Evolutionary conservation across 2,888 invertebrate genomes (phyloP).

Genomic region (Oligia strigilis): DNA sequence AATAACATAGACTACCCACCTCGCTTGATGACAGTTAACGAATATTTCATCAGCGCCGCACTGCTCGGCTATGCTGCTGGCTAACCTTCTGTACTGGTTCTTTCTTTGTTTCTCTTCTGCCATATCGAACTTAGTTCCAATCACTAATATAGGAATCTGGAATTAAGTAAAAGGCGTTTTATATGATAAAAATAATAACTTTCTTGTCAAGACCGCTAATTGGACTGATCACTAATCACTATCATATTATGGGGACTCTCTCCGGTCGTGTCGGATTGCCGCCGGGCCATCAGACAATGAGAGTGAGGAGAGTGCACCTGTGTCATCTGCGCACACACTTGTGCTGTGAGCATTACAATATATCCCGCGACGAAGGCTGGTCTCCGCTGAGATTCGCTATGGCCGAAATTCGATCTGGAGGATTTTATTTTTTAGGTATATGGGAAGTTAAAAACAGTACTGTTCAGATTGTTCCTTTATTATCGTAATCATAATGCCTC

Average conservation of each 20-base stretch:
- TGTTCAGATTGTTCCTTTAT: neutral
- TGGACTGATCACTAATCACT: neutral
- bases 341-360: no score
- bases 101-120: constrained; percentile 94
- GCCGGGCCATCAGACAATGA: no score
- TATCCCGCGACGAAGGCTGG: no score
- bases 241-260: neutral
- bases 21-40: constrained; percentile 93
- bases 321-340: no score
- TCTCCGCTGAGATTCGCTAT: no score
- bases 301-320: no score
- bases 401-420: no score
- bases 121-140: constrained; percentile 98
- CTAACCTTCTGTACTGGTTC: constrained; percentile 88
- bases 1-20: constrained; percentile 65
- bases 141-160: constrained; percentile 97
- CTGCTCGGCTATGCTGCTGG: constrained; percentile 95
- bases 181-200: no score
- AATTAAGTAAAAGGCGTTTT: constrained; percentile 64
- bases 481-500: neutral
- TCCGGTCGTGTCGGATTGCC: no score
- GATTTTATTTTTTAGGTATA: no score
- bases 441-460: neutral
- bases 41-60: constrained; percentile 98
- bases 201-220: neutral